These are phyloP conservation scores for Lithobius niger DNA, from an alignment of 1,140 invertebrate species.

Conservation along the genomic window DNA sequence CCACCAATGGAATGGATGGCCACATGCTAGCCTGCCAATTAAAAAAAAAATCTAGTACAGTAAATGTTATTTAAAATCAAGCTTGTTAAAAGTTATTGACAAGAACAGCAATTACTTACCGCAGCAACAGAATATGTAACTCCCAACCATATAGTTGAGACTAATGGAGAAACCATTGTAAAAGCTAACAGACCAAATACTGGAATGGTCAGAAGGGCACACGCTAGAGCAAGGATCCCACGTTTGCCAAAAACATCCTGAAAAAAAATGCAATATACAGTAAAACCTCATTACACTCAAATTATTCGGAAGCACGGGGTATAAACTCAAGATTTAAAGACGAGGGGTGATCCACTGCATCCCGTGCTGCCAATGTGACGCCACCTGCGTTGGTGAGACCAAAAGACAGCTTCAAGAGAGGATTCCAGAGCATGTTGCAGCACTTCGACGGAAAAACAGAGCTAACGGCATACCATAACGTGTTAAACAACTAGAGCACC, in stretches of 20 bases:
- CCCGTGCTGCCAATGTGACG: no score
- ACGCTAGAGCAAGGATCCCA: constrained; percentile 28
- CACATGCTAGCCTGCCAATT: constrained; percentile 31
- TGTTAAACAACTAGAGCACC: no score
- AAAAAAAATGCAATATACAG: constrained; percentile 15
- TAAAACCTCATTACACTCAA: not conserved
- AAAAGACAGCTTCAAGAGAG: no score
- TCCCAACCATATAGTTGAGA: constrained; percentile 32
- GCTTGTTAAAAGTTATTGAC: not conserved
- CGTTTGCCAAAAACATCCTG: constrained; percentile 33
- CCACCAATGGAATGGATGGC: constrained; percentile 35
- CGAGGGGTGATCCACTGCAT: no score
- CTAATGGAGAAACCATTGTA: constrained; percentile 27
- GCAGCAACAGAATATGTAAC: constrained; percentile 35
- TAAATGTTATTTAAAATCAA: not conserved
- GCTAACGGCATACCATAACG: no score
- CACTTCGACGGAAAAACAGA: no score
- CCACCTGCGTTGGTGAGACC: no score
- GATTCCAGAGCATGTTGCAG: no score
- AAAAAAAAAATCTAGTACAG: not conserved
- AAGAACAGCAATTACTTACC: constrained; percentile 23
- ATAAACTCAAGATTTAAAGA: no score
- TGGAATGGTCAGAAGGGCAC: constrained; percentile 30
- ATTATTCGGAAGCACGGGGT: not conserved
- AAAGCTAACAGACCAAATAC: constrained; percentile 34